Conservation (phyloP, 2,797 vertebrate genomes). For the Naso thynnoides region DNA sequence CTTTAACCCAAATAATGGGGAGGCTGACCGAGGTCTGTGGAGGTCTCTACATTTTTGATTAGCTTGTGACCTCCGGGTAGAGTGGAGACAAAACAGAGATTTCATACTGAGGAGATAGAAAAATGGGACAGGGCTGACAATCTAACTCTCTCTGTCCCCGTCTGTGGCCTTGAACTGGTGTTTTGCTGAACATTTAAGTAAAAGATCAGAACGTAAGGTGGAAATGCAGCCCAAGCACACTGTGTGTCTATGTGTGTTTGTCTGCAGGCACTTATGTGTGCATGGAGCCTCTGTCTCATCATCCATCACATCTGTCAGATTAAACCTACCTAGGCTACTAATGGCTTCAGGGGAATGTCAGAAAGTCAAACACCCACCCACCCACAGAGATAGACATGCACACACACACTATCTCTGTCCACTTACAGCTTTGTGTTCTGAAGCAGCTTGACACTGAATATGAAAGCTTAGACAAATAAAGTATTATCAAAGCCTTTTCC, state of each 20-base stretch:
- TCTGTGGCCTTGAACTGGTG: constrained; percentile 38
- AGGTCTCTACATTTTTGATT: constrained; percentile 73
- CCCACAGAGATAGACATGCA: constrained; percentile 10
- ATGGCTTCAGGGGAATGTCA: constrained; percentile 61
- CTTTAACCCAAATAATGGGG: constrained; percentile 81
- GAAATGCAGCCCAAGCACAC: constrained; percentile 18
- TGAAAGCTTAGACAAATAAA: constrained; percentile 49
- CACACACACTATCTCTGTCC: constrained; percentile 21
- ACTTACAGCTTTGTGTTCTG: constrained; percentile 41
- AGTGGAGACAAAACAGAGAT: constrained; percentile 51
- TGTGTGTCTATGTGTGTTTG: constrained; percentile 16
- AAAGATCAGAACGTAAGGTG: constrained; percentile 43
- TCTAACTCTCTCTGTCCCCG: constrained; percentile 19
- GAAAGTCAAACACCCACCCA: constrained; percentile 40
- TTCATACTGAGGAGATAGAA: constrained; percentile 38
- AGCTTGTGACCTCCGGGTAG: constrained; percentile 57
- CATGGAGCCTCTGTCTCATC: constrained; percentile 37
- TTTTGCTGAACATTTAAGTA: constrained; percentile 30
- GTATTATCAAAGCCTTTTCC: constrained; percentile 38
- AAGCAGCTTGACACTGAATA: constrained; percentile 45
- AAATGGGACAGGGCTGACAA: constrained; percentile 37
- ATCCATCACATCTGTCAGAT: constrained; percentile 69
- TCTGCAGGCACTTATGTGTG: neutral
- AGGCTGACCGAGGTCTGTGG: constrained; percentile 67
- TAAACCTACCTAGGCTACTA: constrained; percentile 53